phyloP scores from a whole-genome alignment of 2,888 invertebrate genomes.

The Agrochola lota region DNA sequence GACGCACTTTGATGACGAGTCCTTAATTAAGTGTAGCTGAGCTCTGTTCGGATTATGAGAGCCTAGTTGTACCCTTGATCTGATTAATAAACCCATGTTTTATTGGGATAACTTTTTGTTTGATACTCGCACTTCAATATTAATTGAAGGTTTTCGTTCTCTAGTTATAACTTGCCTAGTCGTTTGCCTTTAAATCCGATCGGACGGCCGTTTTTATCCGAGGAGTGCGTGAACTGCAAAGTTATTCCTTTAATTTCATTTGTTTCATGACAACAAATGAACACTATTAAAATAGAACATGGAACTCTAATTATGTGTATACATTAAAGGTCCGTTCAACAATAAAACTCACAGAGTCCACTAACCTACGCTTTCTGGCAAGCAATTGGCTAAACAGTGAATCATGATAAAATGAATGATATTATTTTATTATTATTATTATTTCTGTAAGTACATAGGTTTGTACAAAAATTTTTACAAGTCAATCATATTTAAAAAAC shows the following conservation, averaged over 20 bases:
- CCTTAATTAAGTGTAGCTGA: slow-evolving; percentile 64
- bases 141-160: not conserved
- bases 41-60: slow-evolving; percentile 42
- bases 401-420: not conserved
- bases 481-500: not conserved
- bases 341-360: not conserved
- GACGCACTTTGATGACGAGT: slow-evolving; percentile 59
- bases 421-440: not conserved
- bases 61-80: slow-evolving; percentile 43
- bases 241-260: not conserved
- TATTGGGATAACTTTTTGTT: slow-evolving; percentile 35
- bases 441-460: not conserved
- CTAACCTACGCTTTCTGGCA: not conserved
- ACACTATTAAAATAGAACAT: not conserved
- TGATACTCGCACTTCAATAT: not conserved
- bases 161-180: slow-evolving; percentile 8
- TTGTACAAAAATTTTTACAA: not conserved
- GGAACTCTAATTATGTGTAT: not conserved
- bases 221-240: not conserved
- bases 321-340: not conserved
- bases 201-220: not conserved
- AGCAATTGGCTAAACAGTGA: not conserved
- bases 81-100: slow-evolving; percentile 45
- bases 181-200: not conserved
- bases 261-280: not conserved